These are phyloP conservation scores for Polydrusus cervinus DNA, from an alignment of 2,888 invertebrate genomes.

Conservation along the genomic window DNA sequence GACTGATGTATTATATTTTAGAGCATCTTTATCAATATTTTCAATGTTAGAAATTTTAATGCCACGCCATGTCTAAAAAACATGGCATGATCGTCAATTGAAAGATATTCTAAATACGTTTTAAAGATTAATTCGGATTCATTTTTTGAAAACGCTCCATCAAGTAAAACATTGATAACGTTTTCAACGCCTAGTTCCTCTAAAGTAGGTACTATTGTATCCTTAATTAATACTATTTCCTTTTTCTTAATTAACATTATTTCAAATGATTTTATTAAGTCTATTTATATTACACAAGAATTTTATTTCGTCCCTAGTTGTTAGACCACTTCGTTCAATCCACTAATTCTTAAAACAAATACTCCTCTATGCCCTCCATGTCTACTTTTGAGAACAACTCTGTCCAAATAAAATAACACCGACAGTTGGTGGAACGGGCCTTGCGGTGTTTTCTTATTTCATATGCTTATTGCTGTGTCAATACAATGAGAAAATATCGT, in stretches of 20 bases:
- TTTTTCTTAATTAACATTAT: neutral
- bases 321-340: constrained; percentile 23
- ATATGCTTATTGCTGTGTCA: constrained; percentile 56
- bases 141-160: too few relatives aligned
- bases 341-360: constrained; percentile 50
- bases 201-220: too few relatives aligned
- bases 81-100: too few relatives aligned
- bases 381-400: constrained; percentile 53
- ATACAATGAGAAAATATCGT: constrained; percentile 47
- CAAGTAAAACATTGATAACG: too few relatives aligned
- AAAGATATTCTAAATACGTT: too few relatives aligned
- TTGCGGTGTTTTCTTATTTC: constrained; percentile 55
- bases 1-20: too few relatives aligned
- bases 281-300: neutral
- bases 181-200: too few relatives aligned
- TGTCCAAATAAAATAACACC: constrained; percentile 55
- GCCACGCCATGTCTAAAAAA: too few relatives aligned
- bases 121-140: too few relatives aligned
- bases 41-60: too few relatives aligned
- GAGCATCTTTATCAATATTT: too few relatives aligned
- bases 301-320: constrained; percentile 24
- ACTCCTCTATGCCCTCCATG: constrained; percentile 45
- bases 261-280: neutral
- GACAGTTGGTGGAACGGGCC: constrained; percentile 52
- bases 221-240: neutral